Conservation (phyloP, 1,140 invertebrate species). For the Aphidius ervi region DNA sequence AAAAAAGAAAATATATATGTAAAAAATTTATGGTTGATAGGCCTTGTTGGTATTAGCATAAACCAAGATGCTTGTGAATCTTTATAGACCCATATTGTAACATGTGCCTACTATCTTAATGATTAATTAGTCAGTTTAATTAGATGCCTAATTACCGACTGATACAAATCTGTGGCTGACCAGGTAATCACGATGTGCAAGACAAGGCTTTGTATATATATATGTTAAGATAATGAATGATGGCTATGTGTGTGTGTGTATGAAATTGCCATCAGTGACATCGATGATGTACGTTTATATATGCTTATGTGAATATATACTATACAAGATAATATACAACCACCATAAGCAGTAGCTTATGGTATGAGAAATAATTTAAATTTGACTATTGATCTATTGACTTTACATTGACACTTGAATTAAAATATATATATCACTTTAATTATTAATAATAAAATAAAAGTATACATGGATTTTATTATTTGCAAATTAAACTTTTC, state of each 20-base stretch:
- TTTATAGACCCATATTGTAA: neutral
- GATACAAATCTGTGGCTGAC: conserved; percentile 32
- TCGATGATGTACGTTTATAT: too few relatives aligned
- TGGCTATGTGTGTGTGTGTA: conserved; percentile 2
- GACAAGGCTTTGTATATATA: conserved; percentile 2
- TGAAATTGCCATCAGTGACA: too few relatives aligned
- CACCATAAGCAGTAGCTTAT: too few relatives aligned
- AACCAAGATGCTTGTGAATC: neutral
- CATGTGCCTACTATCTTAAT: conserved; percentile 16
- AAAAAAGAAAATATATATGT: neutral
- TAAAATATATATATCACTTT: too few relatives aligned
- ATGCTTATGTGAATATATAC: too few relatives aligned
- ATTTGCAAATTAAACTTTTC: too few relatives aligned
- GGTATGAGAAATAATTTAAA: too few relatives aligned
- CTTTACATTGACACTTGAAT: too few relatives aligned
- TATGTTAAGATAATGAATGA: neutral
- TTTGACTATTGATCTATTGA: too few relatives aligned
- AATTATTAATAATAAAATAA: too few relatives aligned
- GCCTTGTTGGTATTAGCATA: conserved; percentile 1
- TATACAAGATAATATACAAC: too few relatives aligned
- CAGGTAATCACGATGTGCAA: conserved; percentile 24
- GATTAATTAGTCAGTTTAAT: conserved; percentile 34
- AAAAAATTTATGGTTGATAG: neutral
- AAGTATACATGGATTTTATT: too few relatives aligned
- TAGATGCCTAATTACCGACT: conserved; percentile 31